phyloP scores from a whole-genome alignment of 2,113 vertebrate genomes.

The Leucosticte australis region DNA sequence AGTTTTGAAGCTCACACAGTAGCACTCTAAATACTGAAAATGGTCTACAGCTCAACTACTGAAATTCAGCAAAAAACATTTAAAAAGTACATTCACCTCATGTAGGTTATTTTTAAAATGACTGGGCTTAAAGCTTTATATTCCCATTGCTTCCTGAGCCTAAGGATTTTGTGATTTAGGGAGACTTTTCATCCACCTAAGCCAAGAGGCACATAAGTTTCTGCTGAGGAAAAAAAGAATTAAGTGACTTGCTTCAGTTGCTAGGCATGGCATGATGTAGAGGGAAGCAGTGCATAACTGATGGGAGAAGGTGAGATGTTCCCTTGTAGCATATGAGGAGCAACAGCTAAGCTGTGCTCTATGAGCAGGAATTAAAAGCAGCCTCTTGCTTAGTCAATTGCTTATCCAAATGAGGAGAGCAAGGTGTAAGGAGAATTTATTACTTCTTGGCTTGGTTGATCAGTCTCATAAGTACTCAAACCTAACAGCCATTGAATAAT shows the following conservation, averaged over 20 bases:
- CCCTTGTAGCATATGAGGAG: background rate
- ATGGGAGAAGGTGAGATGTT: slow-evolving; percentile 25
- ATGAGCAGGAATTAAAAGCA: background rate
- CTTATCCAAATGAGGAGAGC: slow-evolving; percentile 25
- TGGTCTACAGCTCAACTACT: background rate
- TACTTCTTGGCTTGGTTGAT: background rate
- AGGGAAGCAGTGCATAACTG: slow-evolving; percentile 23
- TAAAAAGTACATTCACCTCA: background rate
- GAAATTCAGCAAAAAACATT: background rate
- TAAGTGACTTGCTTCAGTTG: background rate
- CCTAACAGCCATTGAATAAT: background rate
- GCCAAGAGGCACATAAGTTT: background rate
- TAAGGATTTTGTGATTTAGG: slow-evolving; percentile 2
- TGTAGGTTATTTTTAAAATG: background rate
- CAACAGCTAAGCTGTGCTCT: slow-evolving; percentile 4
- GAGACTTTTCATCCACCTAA: background rate
- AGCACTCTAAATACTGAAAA: background rate
- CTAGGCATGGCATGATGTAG: background rate
- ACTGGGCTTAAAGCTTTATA: background rate
- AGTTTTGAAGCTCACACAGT: background rate
- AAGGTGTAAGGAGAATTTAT: slow-evolving; percentile 27
- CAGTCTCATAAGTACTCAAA: background rate
- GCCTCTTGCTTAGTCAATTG: background rate
- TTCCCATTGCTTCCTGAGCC: background rate
- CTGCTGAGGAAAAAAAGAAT: background rate